These are phyloP conservation scores for Ctenomys sociabilis DNA, from an alignment of 2,113 vertebrate genomes.

Conservation along the genomic window DNA sequence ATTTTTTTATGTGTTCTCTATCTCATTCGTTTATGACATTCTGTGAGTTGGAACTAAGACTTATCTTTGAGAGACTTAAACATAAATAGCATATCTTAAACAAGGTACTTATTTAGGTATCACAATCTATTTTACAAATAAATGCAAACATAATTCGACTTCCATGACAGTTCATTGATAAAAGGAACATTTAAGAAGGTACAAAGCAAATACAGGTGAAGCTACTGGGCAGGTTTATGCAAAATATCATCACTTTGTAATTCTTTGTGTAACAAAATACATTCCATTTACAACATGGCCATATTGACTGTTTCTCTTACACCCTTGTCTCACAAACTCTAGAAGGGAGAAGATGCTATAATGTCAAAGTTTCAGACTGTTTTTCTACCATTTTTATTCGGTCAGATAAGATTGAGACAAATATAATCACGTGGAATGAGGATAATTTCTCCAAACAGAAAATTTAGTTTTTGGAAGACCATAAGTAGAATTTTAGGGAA, in stretches of 20 bases:
- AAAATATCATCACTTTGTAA: background rate
- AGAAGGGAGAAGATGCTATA: background rate
- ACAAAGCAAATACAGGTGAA: background rate
- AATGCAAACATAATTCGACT: background rate
- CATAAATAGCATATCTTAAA: background rate
- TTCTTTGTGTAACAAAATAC: background rate
- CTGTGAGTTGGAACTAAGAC: background rate
- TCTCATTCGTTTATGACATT: background rate
- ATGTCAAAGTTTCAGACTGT: background rate
- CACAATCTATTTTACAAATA: background rate
- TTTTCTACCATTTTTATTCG: background rate
- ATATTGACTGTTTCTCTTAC: background rate
- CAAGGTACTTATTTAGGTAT: background rate
- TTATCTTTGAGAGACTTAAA: background rate
- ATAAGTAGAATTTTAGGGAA: background rate
- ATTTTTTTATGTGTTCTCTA: background rate
- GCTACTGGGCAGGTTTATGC: background rate
- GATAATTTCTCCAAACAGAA: background rate
- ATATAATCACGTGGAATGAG: background rate
- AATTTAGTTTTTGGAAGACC: background rate
- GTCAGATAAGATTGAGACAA: background rate
- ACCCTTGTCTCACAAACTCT: background rate
- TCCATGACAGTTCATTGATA: background rate
- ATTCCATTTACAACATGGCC: background rate
- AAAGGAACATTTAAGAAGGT: background rate